Evolutionary conservation across 2,797 vertebrate genomes (phyloP).

Genomic region (Ciconia nigra): DNA sequence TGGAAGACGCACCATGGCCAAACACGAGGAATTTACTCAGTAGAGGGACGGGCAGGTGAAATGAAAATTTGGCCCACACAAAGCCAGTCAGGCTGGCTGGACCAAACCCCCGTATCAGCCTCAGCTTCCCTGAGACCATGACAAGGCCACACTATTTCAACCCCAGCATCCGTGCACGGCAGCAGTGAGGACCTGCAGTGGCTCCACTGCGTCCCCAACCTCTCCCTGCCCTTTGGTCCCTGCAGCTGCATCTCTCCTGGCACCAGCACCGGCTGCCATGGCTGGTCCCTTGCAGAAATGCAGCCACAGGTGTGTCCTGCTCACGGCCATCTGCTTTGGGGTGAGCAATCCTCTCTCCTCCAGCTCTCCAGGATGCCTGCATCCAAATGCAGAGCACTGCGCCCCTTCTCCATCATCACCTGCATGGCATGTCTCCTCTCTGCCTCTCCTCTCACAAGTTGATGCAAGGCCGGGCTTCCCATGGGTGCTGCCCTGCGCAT

Average conservation of each 20-base stretch:
- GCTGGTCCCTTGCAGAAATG: background rate
- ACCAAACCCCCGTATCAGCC: background rate
- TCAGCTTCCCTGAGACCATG: background rate
- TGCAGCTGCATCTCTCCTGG: background rate
- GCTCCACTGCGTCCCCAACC: fast-evolving
- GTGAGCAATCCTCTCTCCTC: background rate
- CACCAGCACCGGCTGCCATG: fast-evolving
- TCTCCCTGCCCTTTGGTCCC: background rate
- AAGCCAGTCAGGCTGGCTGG: background rate
- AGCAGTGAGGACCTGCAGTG: background rate
- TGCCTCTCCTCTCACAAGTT: fast-evolving
- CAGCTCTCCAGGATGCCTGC: background rate
- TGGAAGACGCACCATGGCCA: background rate
- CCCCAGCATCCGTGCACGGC: fast-evolving
- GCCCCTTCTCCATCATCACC: background rate
- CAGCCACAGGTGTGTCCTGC: background rate
- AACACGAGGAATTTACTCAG: background rate
- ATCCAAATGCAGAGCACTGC: background rate
- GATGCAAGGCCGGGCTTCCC: background rate
- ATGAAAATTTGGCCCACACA: background rate
- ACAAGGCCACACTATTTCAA: fast-evolving
- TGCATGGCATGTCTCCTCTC: fast-evolving
- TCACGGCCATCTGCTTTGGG: background rate
- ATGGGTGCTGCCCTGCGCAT: fast-evolving
- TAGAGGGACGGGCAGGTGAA: too few species aligned